These are phyloP conservation scores for Thumatha senex DNA, from an alignment of 2,888 invertebrate species.

Conservation along the genomic window DNA sequence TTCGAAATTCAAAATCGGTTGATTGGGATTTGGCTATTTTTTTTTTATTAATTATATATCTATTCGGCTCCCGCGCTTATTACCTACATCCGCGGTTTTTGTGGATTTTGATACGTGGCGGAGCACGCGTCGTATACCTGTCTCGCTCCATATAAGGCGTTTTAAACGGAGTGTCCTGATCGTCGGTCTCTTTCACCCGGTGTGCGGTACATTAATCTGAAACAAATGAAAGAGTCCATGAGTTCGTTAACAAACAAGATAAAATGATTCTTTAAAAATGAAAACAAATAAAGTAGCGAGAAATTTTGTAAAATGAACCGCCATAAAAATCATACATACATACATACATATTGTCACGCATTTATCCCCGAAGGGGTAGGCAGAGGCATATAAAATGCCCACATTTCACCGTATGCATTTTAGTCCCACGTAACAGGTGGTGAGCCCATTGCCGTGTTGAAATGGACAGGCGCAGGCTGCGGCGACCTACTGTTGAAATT, in stretches of 20 bases:
- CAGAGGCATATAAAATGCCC: too few species aligned
- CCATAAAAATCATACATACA: too few species aligned
- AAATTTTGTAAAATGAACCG: too few species aligned
- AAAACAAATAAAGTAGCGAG: too few species aligned
- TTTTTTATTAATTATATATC: conserved; percentile 17
- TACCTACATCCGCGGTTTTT: conserved; percentile 70
- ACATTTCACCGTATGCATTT: too few species aligned
- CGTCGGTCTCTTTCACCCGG: conserved; percentile 59
- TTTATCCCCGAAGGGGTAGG: too few species aligned
- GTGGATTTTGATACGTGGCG: conserved; percentile 66
- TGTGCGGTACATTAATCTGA: conserved; percentile 61
- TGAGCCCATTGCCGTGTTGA: too few species aligned
- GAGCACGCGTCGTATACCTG: conserved; percentile 67
- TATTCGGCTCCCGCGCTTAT: conserved; percentile 51
- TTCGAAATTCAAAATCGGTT: conserved; percentile 48
- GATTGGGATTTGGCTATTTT: conserved; percentile 33
- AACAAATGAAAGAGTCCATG: conserved; percentile 58
- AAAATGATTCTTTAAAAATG: too few species aligned
- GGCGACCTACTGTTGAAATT: too few species aligned
- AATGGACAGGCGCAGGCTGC: too few species aligned
- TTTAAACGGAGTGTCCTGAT: conserved; percentile 54
- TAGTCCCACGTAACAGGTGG: too few species aligned
- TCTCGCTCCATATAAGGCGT: conserved; percentile 80
- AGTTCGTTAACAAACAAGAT: conserved; percentile 12
- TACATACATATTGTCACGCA: too few species aligned